Conservation (phyloP, 2,888 invertebrate species). For the Ophioninae sp. region DNA sequence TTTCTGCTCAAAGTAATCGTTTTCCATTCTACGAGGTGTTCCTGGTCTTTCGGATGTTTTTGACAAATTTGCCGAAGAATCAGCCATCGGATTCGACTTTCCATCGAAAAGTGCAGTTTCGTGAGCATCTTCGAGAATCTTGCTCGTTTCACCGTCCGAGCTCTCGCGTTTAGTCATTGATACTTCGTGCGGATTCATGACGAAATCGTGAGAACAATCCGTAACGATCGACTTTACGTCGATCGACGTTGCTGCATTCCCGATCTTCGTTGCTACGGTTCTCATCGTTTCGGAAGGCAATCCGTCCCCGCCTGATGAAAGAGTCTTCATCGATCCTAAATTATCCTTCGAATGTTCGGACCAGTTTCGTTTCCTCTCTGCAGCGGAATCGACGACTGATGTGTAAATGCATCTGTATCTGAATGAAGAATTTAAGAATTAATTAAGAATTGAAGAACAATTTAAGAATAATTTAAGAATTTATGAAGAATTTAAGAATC, state of each 20-base stretch:
- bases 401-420: conserved; percentile 62
- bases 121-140: conserved; percentile 14
- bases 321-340: conserved; percentile 44
- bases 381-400: conserved; percentile 18
- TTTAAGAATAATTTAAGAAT: too few relatives aligned
- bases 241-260: background rate
- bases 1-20: background rate
- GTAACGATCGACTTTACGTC: conserved; percentile 8
- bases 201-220: conserved; percentile 11
- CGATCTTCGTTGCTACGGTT: conserved; percentile 7
- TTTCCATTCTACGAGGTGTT: background rate
- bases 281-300: conserved; percentile 31
- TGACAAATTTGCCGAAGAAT: background rate
- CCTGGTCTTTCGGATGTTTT: background rate
- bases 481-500: too few relatives aligned
- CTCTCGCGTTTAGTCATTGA: conserved; percentile 18
- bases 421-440: too few relatives aligned
- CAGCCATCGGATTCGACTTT: background rate
- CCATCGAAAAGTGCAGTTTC: conserved; percentile 1
- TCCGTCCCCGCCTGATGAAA: conserved; percentile 53
- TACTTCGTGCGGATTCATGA: conserved; percentile 16
- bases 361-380: conserved; percentile 19
- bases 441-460: too few relatives aligned
- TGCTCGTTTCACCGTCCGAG: background rate
- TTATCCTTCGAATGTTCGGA: conserved; percentile 14